Percentiles rank a stretch among this genome's conserved stretches.
These are phyloP conservation scores for Melanogrammus aeglefinus DNA, from an alignment of 2,797 vertebrate genomes.

Conservation along the genomic window DNA sequence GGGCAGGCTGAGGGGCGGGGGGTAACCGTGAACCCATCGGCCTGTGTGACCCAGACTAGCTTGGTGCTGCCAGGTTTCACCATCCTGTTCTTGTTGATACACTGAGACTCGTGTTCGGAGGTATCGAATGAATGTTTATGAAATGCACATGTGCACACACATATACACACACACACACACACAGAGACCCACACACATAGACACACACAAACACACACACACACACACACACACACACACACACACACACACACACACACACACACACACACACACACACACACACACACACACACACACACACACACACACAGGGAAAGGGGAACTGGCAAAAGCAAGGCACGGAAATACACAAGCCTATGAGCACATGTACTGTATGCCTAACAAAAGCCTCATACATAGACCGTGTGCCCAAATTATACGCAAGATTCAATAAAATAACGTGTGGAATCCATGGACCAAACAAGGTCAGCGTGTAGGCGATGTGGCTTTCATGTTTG, in stretches of 20 bases:
- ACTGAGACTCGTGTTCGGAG: constrained; percentile 15
- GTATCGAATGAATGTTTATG: constrained; percentile 7
- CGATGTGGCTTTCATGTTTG: constrained; percentile 68
- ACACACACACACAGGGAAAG: constrained; percentile 34
- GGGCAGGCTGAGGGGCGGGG: constrained; percentile 27
- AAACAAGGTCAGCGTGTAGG: constrained; percentile 67
- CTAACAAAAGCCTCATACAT: constrained; percentile 23
- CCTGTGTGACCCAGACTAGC: constrained; percentile 74
- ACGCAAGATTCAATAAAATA: neutral
- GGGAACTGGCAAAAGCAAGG: constrained; percentile 23
- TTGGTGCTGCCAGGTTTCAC: constrained; percentile 42
- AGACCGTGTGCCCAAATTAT: constrained; percentile 16
- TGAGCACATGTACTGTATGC: constrained; percentile 16
- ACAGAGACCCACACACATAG: constrained; percentile 32
- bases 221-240: too few relatives aligned
- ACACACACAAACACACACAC: constrained; percentile 21
- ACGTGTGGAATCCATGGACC: constrained; percentile 29
- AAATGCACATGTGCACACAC: constrained; percentile 18
- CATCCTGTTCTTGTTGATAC: constrained; percentile 33
- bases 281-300: constrained; percentile 6
- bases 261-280: constrained; percentile 6
- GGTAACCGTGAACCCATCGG: constrained; percentile 83
- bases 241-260: too few relatives aligned
- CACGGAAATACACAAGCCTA: constrained; percentile 21
- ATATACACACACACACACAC: neutral